Evolutionary conservation across 1,140 invertebrate species (phyloP).

Genomic region (Leptinotarsa undecemlineata): DNA sequence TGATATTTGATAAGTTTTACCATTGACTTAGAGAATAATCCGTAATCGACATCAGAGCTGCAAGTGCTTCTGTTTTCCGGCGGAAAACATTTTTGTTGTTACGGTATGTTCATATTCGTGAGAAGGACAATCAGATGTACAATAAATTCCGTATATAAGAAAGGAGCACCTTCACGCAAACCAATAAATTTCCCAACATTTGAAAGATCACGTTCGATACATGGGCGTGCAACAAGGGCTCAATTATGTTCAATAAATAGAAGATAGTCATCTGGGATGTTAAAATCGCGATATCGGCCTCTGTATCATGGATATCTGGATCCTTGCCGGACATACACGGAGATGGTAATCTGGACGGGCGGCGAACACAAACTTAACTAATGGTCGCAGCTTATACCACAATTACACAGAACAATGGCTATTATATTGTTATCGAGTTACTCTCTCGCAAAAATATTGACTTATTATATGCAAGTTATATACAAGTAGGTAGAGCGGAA

Average conservation of each 20-base stretch:
- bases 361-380: conserved; percentile 45
- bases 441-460: conserved; percentile 53
- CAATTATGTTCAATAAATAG: conserved; percentile 54
- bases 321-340: conserved; percentile 35
- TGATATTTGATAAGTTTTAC: no score
- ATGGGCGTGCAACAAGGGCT: conserved; percentile 36
- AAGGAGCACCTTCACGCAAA: no score
- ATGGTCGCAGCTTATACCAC: conserved; percentile 51
- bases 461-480: conserved; percentile 41
- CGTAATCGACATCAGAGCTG: no score
- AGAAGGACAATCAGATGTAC: background rate
- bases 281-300: conserved; percentile 44
- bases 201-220: conserved; percentile 30
- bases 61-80: no score
- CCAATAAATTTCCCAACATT: conserved; percentile 18
- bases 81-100: no score
- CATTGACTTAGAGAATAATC: no score
- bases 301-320: conserved; percentile 47
- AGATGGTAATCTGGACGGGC: conserved; percentile 43
- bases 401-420: conserved; percentile 55
- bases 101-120: no score
- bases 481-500: conserved; percentile 12
- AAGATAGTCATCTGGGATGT: conserved; percentile 47
- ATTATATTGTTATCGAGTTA: conserved; percentile 56
- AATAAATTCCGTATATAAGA: background rate